These are phyloP conservation scores for Pantelozetes paolii DNA, from an alignment of 2,888 invertebrate species.

Conservation along the genomic window DNA sequence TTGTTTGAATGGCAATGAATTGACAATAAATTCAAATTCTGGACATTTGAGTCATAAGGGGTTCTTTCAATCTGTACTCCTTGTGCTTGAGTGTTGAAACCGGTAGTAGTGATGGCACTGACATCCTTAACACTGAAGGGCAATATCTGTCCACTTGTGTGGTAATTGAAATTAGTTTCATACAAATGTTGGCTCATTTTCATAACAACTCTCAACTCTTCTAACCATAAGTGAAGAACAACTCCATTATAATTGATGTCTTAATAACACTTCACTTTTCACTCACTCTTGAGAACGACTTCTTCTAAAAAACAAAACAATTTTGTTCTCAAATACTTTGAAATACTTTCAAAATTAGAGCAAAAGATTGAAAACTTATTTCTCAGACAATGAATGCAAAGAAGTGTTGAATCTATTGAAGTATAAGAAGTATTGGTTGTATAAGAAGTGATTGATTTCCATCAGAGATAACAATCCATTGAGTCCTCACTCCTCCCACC, in stretches of 20 bases:
- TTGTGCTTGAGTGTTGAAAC: not conserved
- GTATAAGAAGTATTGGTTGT: conserved; percentile 4
- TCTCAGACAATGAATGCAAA: not conserved
- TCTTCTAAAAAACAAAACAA: conserved; percentile 25
- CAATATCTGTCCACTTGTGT: conserved; percentile 6
- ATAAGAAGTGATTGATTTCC: conserved; percentile 5
- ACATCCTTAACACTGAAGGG: conserved; percentile 6
- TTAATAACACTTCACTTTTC: conserved; percentile 28
- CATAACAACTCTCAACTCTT: not conserved
- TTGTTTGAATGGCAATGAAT: conserved; percentile 5
- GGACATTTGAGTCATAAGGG: not conserved
- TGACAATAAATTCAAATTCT: not conserved
- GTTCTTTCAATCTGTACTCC: not conserved
- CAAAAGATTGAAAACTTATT: not conserved
- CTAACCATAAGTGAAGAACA: conserved; percentile 21
- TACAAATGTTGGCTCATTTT: conserved; percentile 30
- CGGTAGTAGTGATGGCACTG: conserved; percentile 6
- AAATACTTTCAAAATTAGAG: not conserved
- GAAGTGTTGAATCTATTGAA: not conserved
- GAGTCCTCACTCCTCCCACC: conserved; percentile 16
- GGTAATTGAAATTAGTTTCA: not conserved
- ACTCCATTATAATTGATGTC: conserved; percentile 19
- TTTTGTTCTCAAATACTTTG: not conserved
- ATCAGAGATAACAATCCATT: conserved; percentile 22
- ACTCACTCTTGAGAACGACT: not conserved